phyloP scores from a whole-genome alignment of 1,140 invertebrate genomes.

The Eumaeus atala region DNA sequence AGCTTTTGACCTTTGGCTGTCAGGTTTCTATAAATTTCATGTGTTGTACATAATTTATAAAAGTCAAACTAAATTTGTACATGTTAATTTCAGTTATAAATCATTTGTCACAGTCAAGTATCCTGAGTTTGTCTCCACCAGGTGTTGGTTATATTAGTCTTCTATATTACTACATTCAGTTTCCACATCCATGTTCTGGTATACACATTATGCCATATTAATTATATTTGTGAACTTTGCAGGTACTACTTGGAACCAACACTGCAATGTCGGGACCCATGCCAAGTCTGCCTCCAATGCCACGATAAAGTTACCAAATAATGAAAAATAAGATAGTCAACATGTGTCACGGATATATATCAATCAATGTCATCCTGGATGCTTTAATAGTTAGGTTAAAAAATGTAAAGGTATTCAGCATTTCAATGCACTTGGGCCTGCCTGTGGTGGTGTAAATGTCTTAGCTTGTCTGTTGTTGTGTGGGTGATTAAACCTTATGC shows the following conservation, averaged over 20 bases:
- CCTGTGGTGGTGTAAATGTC: conserved; percentile 18
- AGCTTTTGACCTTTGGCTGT: no score
- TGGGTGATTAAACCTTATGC: conserved; percentile 18
- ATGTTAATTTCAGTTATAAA: no score
- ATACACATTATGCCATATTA: neutral
- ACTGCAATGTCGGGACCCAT: conserved; percentile 66
- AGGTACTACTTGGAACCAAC: conserved; percentile 75
- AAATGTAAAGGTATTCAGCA: conserved; percentile 12
- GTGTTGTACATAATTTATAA: no score
- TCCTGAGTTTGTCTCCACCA: no score
- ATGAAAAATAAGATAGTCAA: conserved; percentile 32
- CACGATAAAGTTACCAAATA: conserved; percentile 69
- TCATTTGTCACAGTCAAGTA: no score
- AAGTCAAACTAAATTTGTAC: no score
- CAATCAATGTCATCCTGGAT: conserved; percentile 34
- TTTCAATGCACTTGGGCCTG: conserved; percentile 17
- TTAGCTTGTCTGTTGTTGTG: conserved; percentile 16
- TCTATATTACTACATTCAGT: no score
- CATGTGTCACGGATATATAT: conserved; percentile 30
- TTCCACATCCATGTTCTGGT: no score
- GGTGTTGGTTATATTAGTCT: no score
- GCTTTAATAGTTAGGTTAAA: conserved; percentile 32
- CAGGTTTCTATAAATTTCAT: no score
- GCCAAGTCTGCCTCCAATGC: conserved; percentile 73
- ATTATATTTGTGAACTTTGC: conserved; percentile 26